Base-by-base conservation (phyloP, 2,888 invertebrate genomes). In the Pheosia tremula region DNA sequence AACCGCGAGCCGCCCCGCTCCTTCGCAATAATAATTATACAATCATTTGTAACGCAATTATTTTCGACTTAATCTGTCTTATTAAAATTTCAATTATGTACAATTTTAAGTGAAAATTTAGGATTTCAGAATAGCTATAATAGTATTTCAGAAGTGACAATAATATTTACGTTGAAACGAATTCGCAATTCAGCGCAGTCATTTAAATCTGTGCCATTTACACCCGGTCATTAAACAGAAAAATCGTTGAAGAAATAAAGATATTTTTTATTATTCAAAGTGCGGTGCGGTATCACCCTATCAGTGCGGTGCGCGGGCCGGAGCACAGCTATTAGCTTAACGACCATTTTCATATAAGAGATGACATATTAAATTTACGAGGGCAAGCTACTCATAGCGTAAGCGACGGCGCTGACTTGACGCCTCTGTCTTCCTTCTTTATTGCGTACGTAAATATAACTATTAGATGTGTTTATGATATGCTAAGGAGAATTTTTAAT, bases 301-400 rank as follows among this genome's bases (percentile, higher is more conserved):
- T 87, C 87, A 85, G 78, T 84, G 77, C 81, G 78, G 84, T 83
- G 85, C 79, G 83, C 77, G 78, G 83, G 38, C 87, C 87, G 88
- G 87, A 87, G 85, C 85, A 87, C 81, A 79, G 90, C 90, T 92
- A 92, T 92, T 91, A 93, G 89, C 90, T 89, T 91, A 92, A 92
- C 92, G 92, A 91, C 89, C 88, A 88, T 92, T 93, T 93, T 93
- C 91, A 91, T 93, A 93, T 90, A 88, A 87, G 85, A 91, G 91
- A 91, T 91, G 91, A 93, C 89, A 90, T 92, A 90, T 92, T 92
- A 91, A 91, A 91, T 92, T 92, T 91, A 91, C 89, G 91, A 93
- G 86, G 85, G 81, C 83, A 61, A 86, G 88, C 90, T 88, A 86
- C 89, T 85, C 85, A 80, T 80, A 75, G 84, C 84, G 83, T 86